These are phyloP conservation scores for Anoura caudifer DNA, from an alignment of 2,113 vertebrate genomes.

Conservation along the genomic window DNA sequence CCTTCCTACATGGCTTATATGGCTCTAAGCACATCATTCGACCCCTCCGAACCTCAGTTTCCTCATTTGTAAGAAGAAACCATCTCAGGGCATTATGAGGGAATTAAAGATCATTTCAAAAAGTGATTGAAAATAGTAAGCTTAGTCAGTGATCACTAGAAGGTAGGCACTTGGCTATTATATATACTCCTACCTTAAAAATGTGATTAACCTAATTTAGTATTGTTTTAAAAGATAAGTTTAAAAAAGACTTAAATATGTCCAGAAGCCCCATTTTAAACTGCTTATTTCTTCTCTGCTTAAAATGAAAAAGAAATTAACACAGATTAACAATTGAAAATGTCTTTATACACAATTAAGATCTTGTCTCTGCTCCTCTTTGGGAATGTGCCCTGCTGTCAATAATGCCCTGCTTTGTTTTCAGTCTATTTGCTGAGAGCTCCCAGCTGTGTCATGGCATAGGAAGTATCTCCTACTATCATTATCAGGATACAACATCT, in stretches of 20 bases:
- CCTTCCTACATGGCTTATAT: background rate
- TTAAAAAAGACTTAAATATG: background rate
- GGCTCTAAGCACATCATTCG: background rate
- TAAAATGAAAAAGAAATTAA: slow-evolving; percentile 19
- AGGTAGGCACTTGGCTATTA: background rate
- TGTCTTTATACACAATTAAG: background rate
- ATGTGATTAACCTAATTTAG: background rate
- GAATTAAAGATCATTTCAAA: background rate
- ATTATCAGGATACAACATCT: background rate
- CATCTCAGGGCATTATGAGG: background rate
- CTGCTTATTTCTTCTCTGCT: background rate
- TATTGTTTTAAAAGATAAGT: background rate
- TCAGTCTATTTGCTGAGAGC: background rate
- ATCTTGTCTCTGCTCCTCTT: background rate
- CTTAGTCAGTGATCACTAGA: background rate
- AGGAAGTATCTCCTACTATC: background rate
- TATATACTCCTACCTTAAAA: background rate
- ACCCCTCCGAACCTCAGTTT: background rate
- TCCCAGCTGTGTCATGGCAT: background rate
- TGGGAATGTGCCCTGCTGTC: background rate
- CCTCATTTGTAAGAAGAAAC: background rate
- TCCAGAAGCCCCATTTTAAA: background rate
- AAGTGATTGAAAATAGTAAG: background rate
- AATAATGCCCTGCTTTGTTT: background rate
- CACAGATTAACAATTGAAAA: background rate